These are phyloP conservation scores for Drosophila dunni DNA, from an alignment of 1,140 invertebrate genomes.

Conservation along the genomic window DNA sequence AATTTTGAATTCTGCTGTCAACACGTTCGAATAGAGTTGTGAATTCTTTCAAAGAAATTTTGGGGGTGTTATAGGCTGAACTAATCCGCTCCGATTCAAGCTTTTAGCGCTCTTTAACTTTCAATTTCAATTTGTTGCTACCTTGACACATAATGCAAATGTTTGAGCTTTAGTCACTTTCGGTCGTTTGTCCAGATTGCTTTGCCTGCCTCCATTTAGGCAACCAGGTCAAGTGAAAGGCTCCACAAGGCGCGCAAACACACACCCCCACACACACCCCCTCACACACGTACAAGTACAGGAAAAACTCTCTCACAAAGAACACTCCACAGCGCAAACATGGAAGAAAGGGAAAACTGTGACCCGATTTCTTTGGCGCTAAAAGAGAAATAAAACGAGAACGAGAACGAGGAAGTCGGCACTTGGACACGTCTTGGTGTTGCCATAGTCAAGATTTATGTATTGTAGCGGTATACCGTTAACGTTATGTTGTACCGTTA, in stretches of 20 bases:
- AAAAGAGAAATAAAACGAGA: slow-evolving; percentile 11
- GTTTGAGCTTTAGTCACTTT: slow-evolving; percentile 23
- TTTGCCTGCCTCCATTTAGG: slow-evolving; percentile 46
- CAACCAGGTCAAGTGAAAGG: slow-evolving; percentile 69
- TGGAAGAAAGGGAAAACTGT: slow-evolving; percentile 52
- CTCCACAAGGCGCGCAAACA: slow-evolving; percentile 45
- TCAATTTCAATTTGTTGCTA: slow-evolving; percentile 2
- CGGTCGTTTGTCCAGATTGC: slow-evolving; percentile 3
- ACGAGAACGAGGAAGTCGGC: slow-evolving; percentile 8
- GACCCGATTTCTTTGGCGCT: slow-evolving; percentile 52
- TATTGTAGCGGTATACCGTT: slow-evolving; percentile 16
- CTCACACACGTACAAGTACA: slow-evolving; percentile 28
- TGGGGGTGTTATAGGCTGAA: no score
- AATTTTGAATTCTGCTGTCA: background rate
- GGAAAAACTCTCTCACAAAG: slow-evolving; percentile 28
- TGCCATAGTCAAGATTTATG: slow-evolving; percentile 33
- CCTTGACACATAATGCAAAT: slow-evolving; percentile 57
- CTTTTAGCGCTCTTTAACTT: slow-evolving; percentile 2
- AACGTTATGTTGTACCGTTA: background rate
- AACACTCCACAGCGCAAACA: slow-evolving; percentile 40
- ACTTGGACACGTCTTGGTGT: slow-evolving; percentile 35
- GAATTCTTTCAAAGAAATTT: no score
- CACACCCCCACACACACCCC: slow-evolving; percentile 15
- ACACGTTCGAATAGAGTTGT: background rate
- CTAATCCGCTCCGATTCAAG: background rate